Evolutionary conservation across 1,140 invertebrate species (phyloP), one percentile per base, ranked within the genome.

Genomic region (Cherax destructor): DNA sequence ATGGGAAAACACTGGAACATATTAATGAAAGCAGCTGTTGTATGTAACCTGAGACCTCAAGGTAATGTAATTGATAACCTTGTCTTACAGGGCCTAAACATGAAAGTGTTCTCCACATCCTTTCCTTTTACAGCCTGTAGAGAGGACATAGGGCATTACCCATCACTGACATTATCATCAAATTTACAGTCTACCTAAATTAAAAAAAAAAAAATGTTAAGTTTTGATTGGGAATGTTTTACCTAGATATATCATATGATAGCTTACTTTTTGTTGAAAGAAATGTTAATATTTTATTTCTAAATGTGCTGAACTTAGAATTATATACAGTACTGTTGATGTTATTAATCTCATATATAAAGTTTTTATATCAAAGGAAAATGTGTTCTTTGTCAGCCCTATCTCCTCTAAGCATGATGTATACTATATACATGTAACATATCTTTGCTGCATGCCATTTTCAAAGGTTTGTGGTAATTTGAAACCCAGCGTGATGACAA

Each of bases 361-460:
- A 83, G 24, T 59, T 83, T 10, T 59, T 83, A 56, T 21, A 24
- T 56, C 1, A 59, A 83, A 83, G 24, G 50, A 83, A 59, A 56
- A 24, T 21, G 16, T 52, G 52, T 83, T 74, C 69, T 74, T 74
- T 74, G 69, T 74, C 69, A 74, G 24, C 24, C 24, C 52, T 47
- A 52, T 56, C 52, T 59, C 52, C 56, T 83, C 80, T 41, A 30
- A 52, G 24, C 52, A 59, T 83, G 13, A 83, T 59, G 80, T 83
- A 83, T 41, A 41, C 30, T 41, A 41, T 30, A 83, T 83, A 83
- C 80, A 59, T 65, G 10, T 83, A 52, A 83, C 80, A 83, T 83
- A 69, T 61, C 88, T 72, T 78, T 90, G 72, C 81, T 84, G 88
- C 83, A 76, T 90, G 81, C 81, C 59, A 56, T 50, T 89, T 76